Evolutionary conservation across 2,888 invertebrate genomes (phyloP).

Genomic region (Drosophila robusta): DNA sequence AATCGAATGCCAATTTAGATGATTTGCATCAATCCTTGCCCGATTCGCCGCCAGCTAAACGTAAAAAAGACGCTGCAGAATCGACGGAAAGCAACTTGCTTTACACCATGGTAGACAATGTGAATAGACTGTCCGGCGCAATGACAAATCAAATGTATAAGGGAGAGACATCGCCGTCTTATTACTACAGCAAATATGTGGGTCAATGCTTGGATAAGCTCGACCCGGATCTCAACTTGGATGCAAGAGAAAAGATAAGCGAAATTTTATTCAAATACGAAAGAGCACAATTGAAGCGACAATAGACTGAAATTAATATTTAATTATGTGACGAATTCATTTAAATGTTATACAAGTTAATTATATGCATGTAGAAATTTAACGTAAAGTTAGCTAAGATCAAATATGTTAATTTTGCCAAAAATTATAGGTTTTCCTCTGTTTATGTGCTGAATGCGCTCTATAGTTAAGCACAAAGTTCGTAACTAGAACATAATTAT

Average conservation of each 20-base stretch:
- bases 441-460: no score
- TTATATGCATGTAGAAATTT: conserved; percentile 3
- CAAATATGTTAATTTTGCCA: neutral
- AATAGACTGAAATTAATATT: conserved; percentile 22
- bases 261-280: conserved; percentile 41
- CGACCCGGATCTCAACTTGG: conserved; percentile 40
- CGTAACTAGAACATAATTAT: neutral
- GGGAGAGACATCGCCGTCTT: conserved; percentile 13
- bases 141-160: conserved; percentile 6
- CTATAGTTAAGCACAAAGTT: no score
- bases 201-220: conserved; percentile 40
- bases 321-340: neutral
- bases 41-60: conserved; percentile 5
- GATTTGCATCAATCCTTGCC: conserved; percentile 14
- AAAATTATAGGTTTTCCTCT: neutral
- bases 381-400: neutral
- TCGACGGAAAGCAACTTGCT: neutral
- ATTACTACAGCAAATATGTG: conserved; percentile 34
- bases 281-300: conserved; percentile 36
- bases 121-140: conserved; percentile 7
- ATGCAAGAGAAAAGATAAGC: conserved; percentile 43
- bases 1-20: conserved; percentile 3
- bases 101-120: neutral
- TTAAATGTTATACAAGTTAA: neutral
- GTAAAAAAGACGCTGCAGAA: conserved; percentile 11